Percentiles rank a stretch among this genome's conserved stretches.
These are phyloP conservation scores for Tetramorium alpestre DNA, from an alignment of 1,140 invertebrate genomes.

Conservation along the genomic window DNA sequence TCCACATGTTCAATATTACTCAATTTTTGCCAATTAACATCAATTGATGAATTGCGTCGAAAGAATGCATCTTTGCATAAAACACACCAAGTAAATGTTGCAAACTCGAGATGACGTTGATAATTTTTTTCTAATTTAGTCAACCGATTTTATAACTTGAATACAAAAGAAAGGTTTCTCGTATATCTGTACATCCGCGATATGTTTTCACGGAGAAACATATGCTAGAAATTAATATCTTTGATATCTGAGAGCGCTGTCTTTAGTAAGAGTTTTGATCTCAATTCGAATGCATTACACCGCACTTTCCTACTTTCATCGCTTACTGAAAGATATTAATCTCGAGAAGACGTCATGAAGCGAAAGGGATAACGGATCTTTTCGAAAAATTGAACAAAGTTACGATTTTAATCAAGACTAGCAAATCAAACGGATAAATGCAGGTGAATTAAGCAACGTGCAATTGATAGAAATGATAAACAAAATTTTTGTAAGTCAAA, in stretches of 20 bases:
- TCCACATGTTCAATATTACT: neutral
- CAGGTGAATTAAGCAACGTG: neutral
- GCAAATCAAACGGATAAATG: neutral
- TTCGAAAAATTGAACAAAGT: neutral
- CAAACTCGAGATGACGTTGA: neutral
- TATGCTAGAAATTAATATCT: conserved; percentile 46
- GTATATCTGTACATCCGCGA: neutral
- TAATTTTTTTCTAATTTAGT: neutral
- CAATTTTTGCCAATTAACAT: neutral
- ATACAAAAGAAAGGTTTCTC: neutral
- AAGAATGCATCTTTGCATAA: too few species aligned
- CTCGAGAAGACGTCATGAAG: conserved; percentile 5
- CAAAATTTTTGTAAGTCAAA: neutral
- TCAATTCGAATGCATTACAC: conserved; percentile 46
- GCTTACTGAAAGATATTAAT: conserved; percentile 27
- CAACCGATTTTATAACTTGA: neutral
- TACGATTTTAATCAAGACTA: neutral
- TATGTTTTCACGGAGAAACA: conserved; percentile 1
- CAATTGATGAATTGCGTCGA: neutral
- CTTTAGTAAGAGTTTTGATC: conserved; percentile 49
- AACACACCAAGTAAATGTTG: neutral
- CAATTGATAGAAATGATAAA: neutral
- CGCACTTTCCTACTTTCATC: conserved; percentile 52
- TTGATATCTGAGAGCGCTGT: neutral
- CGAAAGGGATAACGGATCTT: neutral